Evolutionary conservation across 1,140 invertebrate species (phyloP), one percentile per base, ranked within the genome.

Genomic region (Orius insidiosus): DNA sequence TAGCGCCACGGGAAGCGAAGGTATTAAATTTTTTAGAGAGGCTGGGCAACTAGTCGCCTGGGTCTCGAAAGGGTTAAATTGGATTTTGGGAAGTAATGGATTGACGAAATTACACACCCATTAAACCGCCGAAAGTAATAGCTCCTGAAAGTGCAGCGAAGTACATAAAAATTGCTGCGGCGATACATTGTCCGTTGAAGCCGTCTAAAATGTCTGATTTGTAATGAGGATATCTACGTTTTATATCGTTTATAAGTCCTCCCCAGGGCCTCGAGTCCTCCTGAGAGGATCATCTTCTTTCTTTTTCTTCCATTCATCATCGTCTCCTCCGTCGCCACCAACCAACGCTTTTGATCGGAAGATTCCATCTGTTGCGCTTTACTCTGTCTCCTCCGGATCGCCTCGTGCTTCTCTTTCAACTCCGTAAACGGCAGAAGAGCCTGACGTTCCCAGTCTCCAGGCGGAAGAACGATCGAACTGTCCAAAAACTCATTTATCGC

Each of bases 401-500:
- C 79, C 53, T 82, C 78, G 55, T 77, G 83, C 59, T 85, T 85
- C 10, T 78, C 79, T 58, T 82, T 79, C 1, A 85, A 60, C 58
- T 93, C 86, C 49, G 84, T 77, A 48, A 94, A 81, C 0, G 88
- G 87, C 38, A 95, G 61, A n/a, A 95, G 62, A 35, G 88, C 85
- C 55, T 89, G 80, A 42, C 81, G 72, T 60, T 94, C 86, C 89
- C 89, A 96, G 58, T 95, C 86, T n/a, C 90, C 89, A 32, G 92
- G 92, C 5, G 90, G 92, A 45, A 96, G 64, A 16, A 96, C 90
- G 49, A 94, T 93, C 33, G 80, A 84, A 56, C 87, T 86, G 54
- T 94, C 88, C 38, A 95, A 65, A 60, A 96, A 96, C 60, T 94
- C 89, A 56, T 96, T 93, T 40, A 97, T 89, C 5, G 86, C 89